These are phyloP conservation scores for Keiferia lycopersicella DNA, from an alignment of 2,888 invertebrate genomes.

Conservation along the genomic window DNA sequence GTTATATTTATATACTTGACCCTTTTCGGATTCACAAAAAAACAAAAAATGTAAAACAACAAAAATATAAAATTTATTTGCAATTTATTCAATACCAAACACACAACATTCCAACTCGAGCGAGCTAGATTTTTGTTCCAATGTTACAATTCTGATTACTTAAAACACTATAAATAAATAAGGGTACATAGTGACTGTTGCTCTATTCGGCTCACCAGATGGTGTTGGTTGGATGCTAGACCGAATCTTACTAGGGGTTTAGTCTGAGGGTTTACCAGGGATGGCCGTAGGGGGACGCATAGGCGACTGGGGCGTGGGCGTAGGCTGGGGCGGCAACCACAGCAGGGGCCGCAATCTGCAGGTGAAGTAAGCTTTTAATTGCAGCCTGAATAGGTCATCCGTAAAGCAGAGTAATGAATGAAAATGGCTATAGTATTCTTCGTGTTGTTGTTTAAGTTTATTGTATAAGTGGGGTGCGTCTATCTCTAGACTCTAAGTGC, in stretches of 20 bases:
- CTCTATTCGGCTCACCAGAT: constrained; percentile 49
- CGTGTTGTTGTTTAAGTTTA: not conserved
- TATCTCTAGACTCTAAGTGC: too few species aligned
- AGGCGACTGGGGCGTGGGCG: constrained; percentile 52
- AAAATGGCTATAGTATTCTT: not conserved
- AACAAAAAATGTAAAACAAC: not conserved
- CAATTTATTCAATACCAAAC: constrained; percentile 51
- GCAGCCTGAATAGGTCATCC: not conserved
- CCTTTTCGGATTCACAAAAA: not conserved
- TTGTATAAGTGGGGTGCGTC: too few species aligned
- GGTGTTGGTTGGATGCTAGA: constrained; percentile 35
- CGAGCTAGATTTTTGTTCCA: constrained; percentile 50
- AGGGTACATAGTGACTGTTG: constrained; percentile 66
- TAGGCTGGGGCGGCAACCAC: constrained; percentile 61
- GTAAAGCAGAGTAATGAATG: not conserved
- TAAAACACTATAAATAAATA: constrained; percentile 51
- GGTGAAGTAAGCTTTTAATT: constrained; percentile 11
- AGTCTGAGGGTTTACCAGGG: constrained; percentile 57
- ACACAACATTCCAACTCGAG: constrained; percentile 52
- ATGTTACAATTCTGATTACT: constrained; percentile 48
- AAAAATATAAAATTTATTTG: constrained; percentile 41
- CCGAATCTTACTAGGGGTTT: constrained; percentile 7
- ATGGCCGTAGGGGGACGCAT: constrained; percentile 57
- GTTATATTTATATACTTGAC: too few species aligned
- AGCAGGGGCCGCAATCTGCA: constrained; percentile 66